Conservation (phyloP, 1,140 invertebrate species). For the Euura saliciscinereae region DNA sequence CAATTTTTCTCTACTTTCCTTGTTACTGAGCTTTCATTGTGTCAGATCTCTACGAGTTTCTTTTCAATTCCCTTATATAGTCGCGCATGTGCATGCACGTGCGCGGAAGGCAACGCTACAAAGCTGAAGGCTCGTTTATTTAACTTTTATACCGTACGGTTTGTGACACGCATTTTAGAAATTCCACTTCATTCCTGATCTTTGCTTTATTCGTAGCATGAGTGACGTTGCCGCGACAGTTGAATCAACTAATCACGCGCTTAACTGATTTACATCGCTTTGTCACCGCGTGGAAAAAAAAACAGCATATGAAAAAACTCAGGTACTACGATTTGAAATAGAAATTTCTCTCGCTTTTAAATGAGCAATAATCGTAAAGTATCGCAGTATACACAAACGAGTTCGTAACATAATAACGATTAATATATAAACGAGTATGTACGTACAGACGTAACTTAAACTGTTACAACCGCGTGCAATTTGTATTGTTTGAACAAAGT, state of each 20-base stretch:
- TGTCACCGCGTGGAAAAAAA: too few species aligned
- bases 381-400: too few species aligned
- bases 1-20: background rate
- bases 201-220: too few species aligned
- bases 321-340: too few species aligned
- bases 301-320: too few species aligned
- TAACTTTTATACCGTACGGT: background rate
- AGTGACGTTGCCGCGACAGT: too few species aligned
- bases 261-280: too few species aligned
- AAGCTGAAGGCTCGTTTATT: background rate
- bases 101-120: background rate
- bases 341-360: too few species aligned
- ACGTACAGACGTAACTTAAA: background rate
- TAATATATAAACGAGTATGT: background rate
- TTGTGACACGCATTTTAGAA: background rate
- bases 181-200: too few species aligned
- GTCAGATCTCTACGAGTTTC: background rate
- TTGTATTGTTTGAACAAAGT: background rate
- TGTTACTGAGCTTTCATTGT: background rate
- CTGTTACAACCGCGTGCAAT: background rate
- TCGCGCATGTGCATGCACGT: constrained; percentile 4
- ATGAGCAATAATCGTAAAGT: too few species aligned
- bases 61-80: constrained; percentile 5
- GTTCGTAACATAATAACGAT: background rate
- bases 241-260: too few species aligned